A percentile compares a stretch with the other conserved stretches of the same genome.
phyloP scores from a whole-genome alignment of 1,140 invertebrate genomes.

The Anagrus nilaparvatae region DNA sequence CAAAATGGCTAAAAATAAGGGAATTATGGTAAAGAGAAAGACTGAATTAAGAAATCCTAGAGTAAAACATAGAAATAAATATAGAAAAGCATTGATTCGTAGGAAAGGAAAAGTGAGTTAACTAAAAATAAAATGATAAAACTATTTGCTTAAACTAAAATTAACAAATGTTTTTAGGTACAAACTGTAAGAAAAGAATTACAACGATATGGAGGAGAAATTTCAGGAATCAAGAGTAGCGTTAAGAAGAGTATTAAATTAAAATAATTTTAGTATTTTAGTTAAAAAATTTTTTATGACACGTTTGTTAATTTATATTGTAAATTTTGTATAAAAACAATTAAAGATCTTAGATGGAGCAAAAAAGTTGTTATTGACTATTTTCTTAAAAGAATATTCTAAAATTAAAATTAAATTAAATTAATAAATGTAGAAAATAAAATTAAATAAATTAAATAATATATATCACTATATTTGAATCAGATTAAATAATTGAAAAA shows the following conservation, averaged over 20 bases:
- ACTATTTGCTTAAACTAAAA: conserved; percentile 12
- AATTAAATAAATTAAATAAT: too few species aligned
- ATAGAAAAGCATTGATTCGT: conserved; percentile 77
- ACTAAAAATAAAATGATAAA: not conserved
- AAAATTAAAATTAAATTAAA: too few species aligned
- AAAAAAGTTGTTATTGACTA: too few species aligned
- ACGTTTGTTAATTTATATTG: too few species aligned
- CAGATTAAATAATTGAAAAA: too few species aligned
- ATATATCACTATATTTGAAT: too few species aligned
- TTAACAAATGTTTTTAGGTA: conserved; percentile 45
- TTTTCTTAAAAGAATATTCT: too few species aligned
- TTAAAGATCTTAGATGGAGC: too few species aligned
- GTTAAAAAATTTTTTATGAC: too few species aligned
- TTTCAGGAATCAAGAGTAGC: conserved; percentile 80
- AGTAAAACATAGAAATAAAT: conserved; percentile 87
- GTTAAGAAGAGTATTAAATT: conserved; percentile 79
- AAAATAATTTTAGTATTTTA: conserved; percentile 16
- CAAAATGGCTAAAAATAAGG: conserved; percentile 92
- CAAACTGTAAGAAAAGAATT: conserved; percentile 69
- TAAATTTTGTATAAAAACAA: too few species aligned
- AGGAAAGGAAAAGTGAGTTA: conserved; percentile 73
- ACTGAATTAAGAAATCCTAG: conserved; percentile 88
- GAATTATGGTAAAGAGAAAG: conserved; percentile 76
- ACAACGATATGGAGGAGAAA: conserved; percentile 74
- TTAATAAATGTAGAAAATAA: too few species aligned